Conservation (phyloP, 2,888 invertebrate genomes). For the Callimorpha dominula region DNA sequence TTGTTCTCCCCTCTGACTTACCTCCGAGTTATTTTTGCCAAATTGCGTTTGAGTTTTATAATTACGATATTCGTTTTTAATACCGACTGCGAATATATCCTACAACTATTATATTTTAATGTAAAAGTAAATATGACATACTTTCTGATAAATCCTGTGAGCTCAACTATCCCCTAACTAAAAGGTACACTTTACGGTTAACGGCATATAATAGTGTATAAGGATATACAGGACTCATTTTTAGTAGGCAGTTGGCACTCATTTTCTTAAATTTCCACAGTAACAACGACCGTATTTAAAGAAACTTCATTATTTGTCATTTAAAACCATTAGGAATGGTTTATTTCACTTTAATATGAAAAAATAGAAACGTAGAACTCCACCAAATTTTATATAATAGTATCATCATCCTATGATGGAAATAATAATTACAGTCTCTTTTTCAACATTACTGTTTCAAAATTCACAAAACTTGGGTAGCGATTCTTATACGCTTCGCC, state of each 20-base stretch:
- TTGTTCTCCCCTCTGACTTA: conserved; percentile 4
- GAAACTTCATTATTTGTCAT: not conserved
- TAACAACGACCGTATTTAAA: not conserved
- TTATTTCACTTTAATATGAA: not conserved
- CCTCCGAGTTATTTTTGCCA: conserved; percentile 15
- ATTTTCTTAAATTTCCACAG: not conserved
- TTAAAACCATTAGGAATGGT: not conserved
- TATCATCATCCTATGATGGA: not conserved
- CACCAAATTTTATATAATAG: not conserved
- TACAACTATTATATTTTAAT: not conserved
- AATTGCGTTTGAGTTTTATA: conserved; percentile 18
- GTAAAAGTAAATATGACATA: not conserved
- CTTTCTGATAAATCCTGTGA: not conserved
- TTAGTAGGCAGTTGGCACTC: not conserved
- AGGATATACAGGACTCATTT: too few relatives aligned
- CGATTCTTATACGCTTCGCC: not conserved
- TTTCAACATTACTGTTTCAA: not conserved
- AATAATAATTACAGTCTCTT: not conserved
- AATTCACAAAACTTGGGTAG: not conserved
- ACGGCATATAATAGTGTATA: too few relatives aligned
- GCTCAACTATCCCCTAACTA: not conserved
- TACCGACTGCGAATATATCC: not conserved
- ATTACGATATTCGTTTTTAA: not conserved
- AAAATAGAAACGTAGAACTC: not conserved
- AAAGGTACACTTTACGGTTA: too few relatives aligned